Evolutionary conservation across 2,113 vertebrate genomes (phyloP).

Genomic region (Campylomormyrus tamandua): DNA sequence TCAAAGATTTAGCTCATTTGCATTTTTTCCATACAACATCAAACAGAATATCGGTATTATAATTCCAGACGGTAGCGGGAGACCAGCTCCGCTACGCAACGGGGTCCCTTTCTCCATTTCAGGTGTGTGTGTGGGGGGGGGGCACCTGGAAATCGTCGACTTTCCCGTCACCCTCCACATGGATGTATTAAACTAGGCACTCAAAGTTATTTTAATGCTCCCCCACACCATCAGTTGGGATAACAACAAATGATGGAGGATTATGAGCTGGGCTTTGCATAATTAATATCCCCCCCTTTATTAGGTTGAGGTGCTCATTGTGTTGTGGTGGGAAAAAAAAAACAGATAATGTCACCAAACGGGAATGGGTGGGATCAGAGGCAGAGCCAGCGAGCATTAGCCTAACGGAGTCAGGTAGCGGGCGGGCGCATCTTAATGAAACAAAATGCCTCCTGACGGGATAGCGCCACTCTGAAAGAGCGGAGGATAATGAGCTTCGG

Average conservation of each 20-base stretch:
- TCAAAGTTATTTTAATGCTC: slow-evolving; percentile 46
- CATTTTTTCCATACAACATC: background rate
- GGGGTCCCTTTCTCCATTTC: background rate
- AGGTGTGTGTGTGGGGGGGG: background rate
- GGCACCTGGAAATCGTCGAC: background rate
- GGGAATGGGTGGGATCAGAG: slow-evolving; percentile 17
- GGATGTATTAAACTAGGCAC: slow-evolving; percentile 62
- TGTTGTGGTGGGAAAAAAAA: slow-evolving; percentile 39
- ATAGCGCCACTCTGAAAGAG: background rate
- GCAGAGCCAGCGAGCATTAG: slow-evolving; percentile 13
- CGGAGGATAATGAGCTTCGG: background rate
- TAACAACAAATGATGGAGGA: slow-evolving; percentile 60
- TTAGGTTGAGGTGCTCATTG: slow-evolving; percentile 52
- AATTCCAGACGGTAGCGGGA: background rate
- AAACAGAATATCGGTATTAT: background rate
- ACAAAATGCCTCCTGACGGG: slow-evolving; percentile 11
- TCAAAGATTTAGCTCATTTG: background rate
- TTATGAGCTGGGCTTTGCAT: slow-evolving; percentile 57
- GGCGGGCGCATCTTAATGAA: slow-evolving; percentile 3
- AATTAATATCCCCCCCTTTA: slow-evolving; percentile 58
- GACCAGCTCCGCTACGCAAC: too few relatives aligned
- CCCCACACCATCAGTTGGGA: slow-evolving; percentile 55
- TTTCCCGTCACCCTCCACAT: background rate
- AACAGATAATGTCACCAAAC: slow-evolving; percentile 24
- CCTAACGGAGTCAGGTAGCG: slow-evolving; percentile 13